Evolutionary conservation across 2,888 invertebrate genomes (phyloP).

Genomic region (Beris chalybata): DNA sequence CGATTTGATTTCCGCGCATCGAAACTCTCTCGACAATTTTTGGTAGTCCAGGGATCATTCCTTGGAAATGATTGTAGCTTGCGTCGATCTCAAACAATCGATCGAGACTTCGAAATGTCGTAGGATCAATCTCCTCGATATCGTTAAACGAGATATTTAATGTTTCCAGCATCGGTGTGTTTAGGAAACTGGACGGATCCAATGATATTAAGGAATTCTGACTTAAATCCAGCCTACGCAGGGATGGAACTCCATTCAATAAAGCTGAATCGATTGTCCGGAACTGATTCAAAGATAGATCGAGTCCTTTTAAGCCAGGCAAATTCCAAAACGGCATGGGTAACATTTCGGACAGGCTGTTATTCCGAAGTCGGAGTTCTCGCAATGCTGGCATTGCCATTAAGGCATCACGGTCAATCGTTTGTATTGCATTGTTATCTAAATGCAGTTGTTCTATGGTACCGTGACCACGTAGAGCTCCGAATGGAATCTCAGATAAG

Average conservation of each 20-base stretch:
- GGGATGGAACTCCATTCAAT: slow-evolving; percentile 73
- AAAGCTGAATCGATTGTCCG: slow-evolving; percentile 70
- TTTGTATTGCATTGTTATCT: slow-evolving; percentile 74
- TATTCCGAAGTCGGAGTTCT: slow-evolving; percentile 79
- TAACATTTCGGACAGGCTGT: slow-evolving; percentile 73
- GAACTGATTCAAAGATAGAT: slow-evolving; percentile 76
- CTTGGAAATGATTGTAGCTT: slow-evolving; percentile 71
- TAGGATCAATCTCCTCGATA: slow-evolving; percentile 70
- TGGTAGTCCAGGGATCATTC: slow-evolving; percentile 77
- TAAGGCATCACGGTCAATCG: slow-evolving; percentile 78
- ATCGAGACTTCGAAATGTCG: slow-evolving; percentile 73
- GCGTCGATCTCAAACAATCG: slow-evolving; percentile 79
- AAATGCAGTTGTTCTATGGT: slow-evolving; percentile 79
- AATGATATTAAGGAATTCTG: slow-evolving; percentile 70
- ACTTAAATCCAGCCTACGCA: slow-evolving; percentile 76
- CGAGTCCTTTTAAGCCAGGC: slow-evolving; percentile 80
- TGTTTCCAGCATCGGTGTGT: slow-evolving; percentile 73
- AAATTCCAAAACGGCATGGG: slow-evolving; percentile 82
- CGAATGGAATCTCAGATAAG: slow-evolving; percentile 75
- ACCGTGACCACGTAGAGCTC: slow-evolving; percentile 76
- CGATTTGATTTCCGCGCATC: slow-evolving; percentile 71
- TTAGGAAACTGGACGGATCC: slow-evolving; percentile 73
- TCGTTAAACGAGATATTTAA: slow-evolving; percentile 79
- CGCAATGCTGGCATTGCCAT: slow-evolving; percentile 81
- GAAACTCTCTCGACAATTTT: slow-evolving; percentile 75